These are phyloP conservation scores for Drosophila ezoana DNA, from an alignment of 2,888 invertebrate genomes.

Conservation along the genomic window DNA sequence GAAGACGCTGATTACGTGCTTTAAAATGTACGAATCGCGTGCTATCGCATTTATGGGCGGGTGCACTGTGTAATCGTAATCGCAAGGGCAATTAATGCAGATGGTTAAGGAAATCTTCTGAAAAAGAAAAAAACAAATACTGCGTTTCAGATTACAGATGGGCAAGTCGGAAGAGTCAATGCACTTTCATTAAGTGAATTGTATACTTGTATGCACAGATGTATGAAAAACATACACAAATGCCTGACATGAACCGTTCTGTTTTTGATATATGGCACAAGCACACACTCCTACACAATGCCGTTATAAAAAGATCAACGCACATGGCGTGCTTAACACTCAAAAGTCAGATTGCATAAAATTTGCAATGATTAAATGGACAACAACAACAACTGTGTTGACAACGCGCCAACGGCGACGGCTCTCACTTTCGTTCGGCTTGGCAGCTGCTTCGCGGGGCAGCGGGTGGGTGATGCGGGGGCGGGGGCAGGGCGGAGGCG, in stretches of 20 bases:
- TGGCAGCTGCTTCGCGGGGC: not conserved
- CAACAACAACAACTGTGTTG: conserved; percentile 34
- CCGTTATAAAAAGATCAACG: conserved; percentile 67
- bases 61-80: conserved; percentile 16
- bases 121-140: not conserved
- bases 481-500: not conserved
- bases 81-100: conserved; percentile 21
- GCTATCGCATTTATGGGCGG: conserved; percentile 21
- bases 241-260: conserved; percentile 47
- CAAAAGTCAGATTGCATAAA: conserved; percentile 73
- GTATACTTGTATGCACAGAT: conserved; percentile 11
- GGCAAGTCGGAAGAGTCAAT: conserved; percentile 52
- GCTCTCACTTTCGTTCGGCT: conserved; percentile 67
- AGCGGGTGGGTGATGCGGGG: not conserved
- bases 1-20: conserved; percentile 1
- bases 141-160: not conserved
- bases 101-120: conserved; percentile 3
- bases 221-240: conserved; percentile 26
- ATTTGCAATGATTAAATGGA: conserved; percentile 76
- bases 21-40: conserved; percentile 35
- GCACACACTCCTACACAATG: conserved; percentile 32
- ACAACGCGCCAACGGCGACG: conserved; percentile 5
- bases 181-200: conserved; percentile 55
- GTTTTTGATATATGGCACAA: conserved; percentile 52
- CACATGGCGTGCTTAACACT: conserved; percentile 24